A percentile compares a stretch with the other conserved stretches of the same genome.
phyloP scores from a whole-genome alignment of 2,888 invertebrate species.

The Andrena trimmerana region DNA sequence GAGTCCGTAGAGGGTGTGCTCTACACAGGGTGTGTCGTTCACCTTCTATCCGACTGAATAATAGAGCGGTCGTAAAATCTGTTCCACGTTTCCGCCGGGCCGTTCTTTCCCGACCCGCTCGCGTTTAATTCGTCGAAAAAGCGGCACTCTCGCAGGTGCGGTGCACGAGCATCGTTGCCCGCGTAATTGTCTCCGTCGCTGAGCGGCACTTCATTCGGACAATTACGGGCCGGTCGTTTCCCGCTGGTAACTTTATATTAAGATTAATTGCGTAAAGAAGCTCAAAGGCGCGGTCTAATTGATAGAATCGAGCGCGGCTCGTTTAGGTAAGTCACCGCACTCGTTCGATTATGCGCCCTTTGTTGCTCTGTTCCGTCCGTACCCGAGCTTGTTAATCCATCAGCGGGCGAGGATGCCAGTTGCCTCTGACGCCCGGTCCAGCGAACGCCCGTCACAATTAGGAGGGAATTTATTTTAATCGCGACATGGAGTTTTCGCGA shows the following conservation, averaged over 20 bases:
- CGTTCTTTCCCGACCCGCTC: constrained; percentile 29
- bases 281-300: constrained; percentile 58
- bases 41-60: constrained; percentile 51
- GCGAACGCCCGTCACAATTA: constrained; percentile 50
- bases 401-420: background rate
- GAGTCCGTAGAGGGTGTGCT: constrained; percentile 20
- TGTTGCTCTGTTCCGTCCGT: background rate
- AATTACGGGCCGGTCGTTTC: constrained; percentile 56
- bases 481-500: constrained; percentile 11
- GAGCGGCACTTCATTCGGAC: constrained; percentile 56
- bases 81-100: constrained; percentile 40
- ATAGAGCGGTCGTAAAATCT: constrained; percentile 55
- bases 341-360: background rate
- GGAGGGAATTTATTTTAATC: constrained; percentile 43
- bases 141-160: constrained; percentile 42
- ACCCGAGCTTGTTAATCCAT: constrained; percentile 27
- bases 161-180: constrained; percentile 1
- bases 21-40: constrained; percentile 37
- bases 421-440: background rate
- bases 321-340: background rate
- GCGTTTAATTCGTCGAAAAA: constrained; percentile 55
- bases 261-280: constrained; percentile 64
- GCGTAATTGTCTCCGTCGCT: constrained; percentile 39
- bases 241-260: constrained; percentile 53
- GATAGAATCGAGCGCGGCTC: constrained; percentile 59